Evolutionary conservation across 1,140 invertebrate genomes (phyloP), one percentile per base, ranked within the genome.

Genomic region (Pogonomyrmex californicus): DNA sequence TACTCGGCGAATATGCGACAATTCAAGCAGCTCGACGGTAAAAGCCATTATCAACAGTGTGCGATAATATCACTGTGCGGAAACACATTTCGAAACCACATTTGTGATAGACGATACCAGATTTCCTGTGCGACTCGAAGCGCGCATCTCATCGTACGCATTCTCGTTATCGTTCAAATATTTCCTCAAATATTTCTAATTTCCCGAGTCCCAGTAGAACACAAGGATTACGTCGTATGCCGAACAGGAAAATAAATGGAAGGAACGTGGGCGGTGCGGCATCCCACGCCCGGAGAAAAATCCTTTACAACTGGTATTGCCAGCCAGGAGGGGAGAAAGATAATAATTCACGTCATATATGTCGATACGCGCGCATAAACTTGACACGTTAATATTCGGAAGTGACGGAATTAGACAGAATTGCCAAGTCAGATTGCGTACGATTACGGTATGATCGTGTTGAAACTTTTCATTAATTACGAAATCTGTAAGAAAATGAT

Each of bases 121-220:
- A 68, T 68, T 66, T 79, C 62, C 73, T 60, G 73, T 58, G 33
- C 10, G 47, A 68, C n/a, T 49, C 33, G 12, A 38, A 66, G 10
- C 12, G 4, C 33, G n/a, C n/a, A 41, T 49, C 44, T 62, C 58
- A 10, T 4, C 17, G 36, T 44, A 23, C 49, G 10, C 44, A 10
- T 66, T 78, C 10, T 17, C 44, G n/a, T 38, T 14, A 33, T 23
- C 58, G 30, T 54, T 23, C 23, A 23, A 23, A 23, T 23, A 23
- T 23, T 23, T 66, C n/a, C 47, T 51, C 62, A 44, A 68, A 79
- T 79, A 79, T 68, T 79, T 79, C 77, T 79, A 66, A 79, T 79
- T 66, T 68, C 12, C 47, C 62, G 9, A 51, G n/a, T 38, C 33
- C 33, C 76, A 58, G 5, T 66, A 66, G 17, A 0, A 66, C 47